A percentile compares a stretch with the other conserved stretches of the same genome.
phyloP scores from a whole-genome alignment of 1,140 invertebrate genomes.

The Hestina assimilis region DNA sequence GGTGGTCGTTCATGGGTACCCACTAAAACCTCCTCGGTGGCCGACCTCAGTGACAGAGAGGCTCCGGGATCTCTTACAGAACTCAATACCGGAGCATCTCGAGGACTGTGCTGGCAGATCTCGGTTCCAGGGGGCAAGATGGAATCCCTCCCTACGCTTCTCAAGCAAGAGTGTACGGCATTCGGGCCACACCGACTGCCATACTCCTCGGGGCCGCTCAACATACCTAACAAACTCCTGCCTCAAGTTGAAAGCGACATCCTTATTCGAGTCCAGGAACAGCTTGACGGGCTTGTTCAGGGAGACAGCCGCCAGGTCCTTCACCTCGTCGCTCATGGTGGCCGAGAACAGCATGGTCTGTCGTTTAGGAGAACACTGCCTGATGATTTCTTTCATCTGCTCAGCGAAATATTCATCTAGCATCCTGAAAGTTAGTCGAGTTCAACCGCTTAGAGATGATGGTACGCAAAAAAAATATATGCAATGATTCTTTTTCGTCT shows the following conservation, averaged over 20 bases:
- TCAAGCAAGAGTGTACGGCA: no score
- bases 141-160: no score
- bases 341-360: slow-evolving; percentile 99
- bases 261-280: slow-evolving; percentile 96
- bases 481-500: not conserved
- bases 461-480: not conserved
- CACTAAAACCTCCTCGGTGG: no score
- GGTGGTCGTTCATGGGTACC: no score
- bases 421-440: slow-evolving; percentile 83
- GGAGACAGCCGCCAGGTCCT: slow-evolving; percentile 95
- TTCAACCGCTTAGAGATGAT: not conserved
- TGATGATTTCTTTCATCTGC: slow-evolving; percentile 98
- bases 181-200: no score
- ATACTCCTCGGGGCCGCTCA: no score
- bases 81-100: no score
- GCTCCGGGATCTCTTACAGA: no score
- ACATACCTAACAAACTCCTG: slow-evolving; percentile 96
- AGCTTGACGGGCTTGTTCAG: slow-evolving; percentile 95
- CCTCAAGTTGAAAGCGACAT: slow-evolving; percentile 95
- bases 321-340: slow-evolving; percentile 98
- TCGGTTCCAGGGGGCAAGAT: no score
- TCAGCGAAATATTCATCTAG: slow-evolving; percentile 98
- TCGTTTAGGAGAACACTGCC: slow-evolving; percentile 93
- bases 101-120: no score
- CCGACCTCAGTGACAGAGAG: no score